These are phyloP conservation scores for Drosophila yooni DNA, from an alignment of 2,888 invertebrate genomes.

Conservation along the genomic window DNA sequence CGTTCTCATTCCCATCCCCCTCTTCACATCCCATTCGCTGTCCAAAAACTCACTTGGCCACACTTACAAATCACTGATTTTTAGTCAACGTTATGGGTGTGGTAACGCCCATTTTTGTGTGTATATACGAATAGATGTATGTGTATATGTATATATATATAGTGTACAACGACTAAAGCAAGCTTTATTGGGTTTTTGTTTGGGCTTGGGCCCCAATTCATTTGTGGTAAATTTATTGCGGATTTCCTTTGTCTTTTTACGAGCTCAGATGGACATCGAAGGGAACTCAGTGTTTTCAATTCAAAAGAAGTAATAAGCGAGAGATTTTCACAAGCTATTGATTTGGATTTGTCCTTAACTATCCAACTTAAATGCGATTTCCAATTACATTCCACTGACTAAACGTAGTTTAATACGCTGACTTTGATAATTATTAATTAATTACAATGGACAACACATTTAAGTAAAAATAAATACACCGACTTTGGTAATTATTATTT, in stretches of 20 bases:
- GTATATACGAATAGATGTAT: neutral
- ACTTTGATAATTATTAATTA: neutral
- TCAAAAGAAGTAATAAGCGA: conserved; percentile 41
- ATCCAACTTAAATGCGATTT: conserved; percentile 6
- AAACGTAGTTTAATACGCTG: neutral
- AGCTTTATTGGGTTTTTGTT: conserved; percentile 38
- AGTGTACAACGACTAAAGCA: conserved; percentile 2
- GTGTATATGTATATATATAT: neutral
- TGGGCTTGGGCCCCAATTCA: conserved; percentile 54
- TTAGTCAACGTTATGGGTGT: conserved; percentile 68
- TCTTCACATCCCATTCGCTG: conserved; percentile 19
- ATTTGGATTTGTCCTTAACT: conserved; percentile 39
- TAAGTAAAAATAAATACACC: neutral
- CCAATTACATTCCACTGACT: neutral
- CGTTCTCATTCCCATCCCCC: neutral
- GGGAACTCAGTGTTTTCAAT: conserved; percentile 10
- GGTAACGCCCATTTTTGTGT: conserved; percentile 55
- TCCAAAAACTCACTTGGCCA: conserved; percentile 53
- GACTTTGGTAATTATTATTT: neutral
- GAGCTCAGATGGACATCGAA: conserved; percentile 45
- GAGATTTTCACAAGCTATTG: conserved; percentile 28
- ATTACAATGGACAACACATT: neutral
- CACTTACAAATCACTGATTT: conserved; percentile 77
- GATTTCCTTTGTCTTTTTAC: conserved; percentile 69
- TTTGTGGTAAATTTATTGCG: conserved; percentile 75